Evolutionary conservation across 2,888 invertebrate species (phyloP), one percentile per base, ranked within the genome.

Genomic region (Phortica magna): DNA sequence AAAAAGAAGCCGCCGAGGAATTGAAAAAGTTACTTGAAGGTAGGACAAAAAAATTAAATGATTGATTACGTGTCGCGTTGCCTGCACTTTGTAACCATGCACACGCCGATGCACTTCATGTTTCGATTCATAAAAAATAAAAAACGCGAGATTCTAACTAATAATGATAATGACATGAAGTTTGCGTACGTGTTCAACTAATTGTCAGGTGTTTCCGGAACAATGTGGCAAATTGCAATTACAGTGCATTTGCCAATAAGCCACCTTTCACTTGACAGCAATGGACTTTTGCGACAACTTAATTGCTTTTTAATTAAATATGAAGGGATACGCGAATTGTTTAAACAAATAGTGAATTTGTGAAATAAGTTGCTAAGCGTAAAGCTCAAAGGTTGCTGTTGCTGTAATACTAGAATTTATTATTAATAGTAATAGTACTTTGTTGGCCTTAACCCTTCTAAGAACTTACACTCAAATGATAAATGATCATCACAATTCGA

Each of bases 11-110:
- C 6, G 85, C 95, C 17, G 90, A 90, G 74, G 94, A 94, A 83
- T 89, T 94, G 2, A 93, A 92, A 78, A 90, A 92, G 78, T 91
- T 94, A 73, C 91, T 96, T 43, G 93, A 94, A 93, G 94, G 96
- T 95, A 91, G 89, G 88, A 61, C 1, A 9, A 48, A 12, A 48
- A 48, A 5, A 48, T 48, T 12, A 48, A 48, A 12, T 12, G 3
- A 48, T 12, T 12, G 9, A 48, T 12, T 12, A 48, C 48, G 14
- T 12, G 48, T 12, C 48, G 9, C 3, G 48, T 48, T 48, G 14
- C 48, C 48, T 48, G 48, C 9, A 48, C 48, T 48, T 48, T 48
- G 48, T 14, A 6, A 3, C 48, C 14, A 48, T 48, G 9, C 9
- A 48, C 48, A 48, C 31, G 31, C 31, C 31, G 31, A 31, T 31